These are phyloP conservation scores for Hormaphis cornu DNA, from an alignment of 1,140 invertebrate species.

Conservation along the genomic window DNA sequence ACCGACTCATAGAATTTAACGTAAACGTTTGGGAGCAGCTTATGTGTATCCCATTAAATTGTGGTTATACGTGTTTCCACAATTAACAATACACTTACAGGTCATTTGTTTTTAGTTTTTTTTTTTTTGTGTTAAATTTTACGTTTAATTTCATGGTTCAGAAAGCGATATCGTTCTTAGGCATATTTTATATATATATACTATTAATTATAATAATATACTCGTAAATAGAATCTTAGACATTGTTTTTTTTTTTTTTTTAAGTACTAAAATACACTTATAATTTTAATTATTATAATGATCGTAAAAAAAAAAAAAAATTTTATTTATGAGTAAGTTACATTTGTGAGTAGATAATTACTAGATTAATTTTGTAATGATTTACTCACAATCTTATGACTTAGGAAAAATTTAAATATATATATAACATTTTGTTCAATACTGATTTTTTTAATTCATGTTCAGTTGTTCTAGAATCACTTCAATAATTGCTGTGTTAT, in stretches of 20 bases:
- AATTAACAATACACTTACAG: slow-evolving; percentile 8
- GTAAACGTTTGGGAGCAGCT: neutral
- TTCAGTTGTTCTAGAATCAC: slow-evolving; percentile 3
- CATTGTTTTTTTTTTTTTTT: slow-evolving; percentile 29
- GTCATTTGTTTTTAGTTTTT: slow-evolving; percentile 33
- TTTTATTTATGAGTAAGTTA: neutral
- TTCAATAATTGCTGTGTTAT: slow-evolving; percentile 20
- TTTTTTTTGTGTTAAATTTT: slow-evolving; percentile 28
- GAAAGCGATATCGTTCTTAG: slow-evolving; percentile 27
- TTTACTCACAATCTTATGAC: neutral
- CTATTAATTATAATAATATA: slow-evolving; percentile 32
- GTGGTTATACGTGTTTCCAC: slow-evolving; percentile 4
- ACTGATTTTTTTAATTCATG: slow-evolving; percentile 17
- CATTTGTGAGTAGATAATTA: neutral
- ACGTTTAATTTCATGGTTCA: slow-evolving; percentile 31
- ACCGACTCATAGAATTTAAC: slow-evolving; percentile 12
- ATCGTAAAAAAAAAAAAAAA: neutral
- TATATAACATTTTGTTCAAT: neutral
- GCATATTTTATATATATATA: slow-evolving; percentile 32
- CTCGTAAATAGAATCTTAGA: slow-evolving; percentile 14
- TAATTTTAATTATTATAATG: slow-evolving; percentile 4
- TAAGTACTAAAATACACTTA: slow-evolving; percentile 27
- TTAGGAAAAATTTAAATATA: neutral
- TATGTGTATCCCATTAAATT: slow-evolving; percentile 6
- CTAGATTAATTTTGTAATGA: neutral